Conservation (phyloP, 2,113 vertebrate genomes). For the Pterocles orientalis region DNA sequence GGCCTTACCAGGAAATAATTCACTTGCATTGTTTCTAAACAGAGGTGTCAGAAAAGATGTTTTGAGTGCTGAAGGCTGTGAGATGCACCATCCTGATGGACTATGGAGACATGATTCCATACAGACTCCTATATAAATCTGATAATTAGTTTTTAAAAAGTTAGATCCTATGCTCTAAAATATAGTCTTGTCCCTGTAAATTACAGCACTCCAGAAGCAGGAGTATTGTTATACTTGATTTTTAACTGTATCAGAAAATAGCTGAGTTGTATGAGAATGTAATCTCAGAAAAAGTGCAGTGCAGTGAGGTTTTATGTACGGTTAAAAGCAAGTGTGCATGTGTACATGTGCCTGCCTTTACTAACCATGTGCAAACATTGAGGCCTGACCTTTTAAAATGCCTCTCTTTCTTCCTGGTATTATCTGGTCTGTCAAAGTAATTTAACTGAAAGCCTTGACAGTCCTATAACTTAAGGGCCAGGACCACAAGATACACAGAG, state of each 20-base stretch:
- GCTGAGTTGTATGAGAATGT: constrained; percentile 36
- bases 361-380: constrained; percentile 21
- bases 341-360: constrained; percentile 4
- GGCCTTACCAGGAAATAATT: not conserved
- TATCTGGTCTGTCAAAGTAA: not conserved
- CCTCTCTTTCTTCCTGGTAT: not conserved
- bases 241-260: constrained; percentile 39
- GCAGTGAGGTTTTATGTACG: constrained; percentile 28
- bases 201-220: constrained; percentile 2
- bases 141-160: not conserved
- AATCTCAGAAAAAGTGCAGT: constrained; percentile 36
- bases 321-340: constrained; percentile 46
- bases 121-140: not conserved
- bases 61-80: not conserved
- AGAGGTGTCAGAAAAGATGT: not conserved
- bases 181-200: not conserved
- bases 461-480: not conserved
- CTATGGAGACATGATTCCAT: not conserved
- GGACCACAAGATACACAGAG: not conserved
- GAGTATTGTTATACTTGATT: constrained; percentile 10
- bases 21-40: not conserved
- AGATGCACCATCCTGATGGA: not conserved
- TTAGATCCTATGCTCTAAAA: not conserved
- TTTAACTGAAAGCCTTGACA: not conserved
- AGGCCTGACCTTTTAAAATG: not conserved